phyloP scores from a whole-genome alignment of 2,113 vertebrate genomes.

The Vombatus ursinus region DNA sequence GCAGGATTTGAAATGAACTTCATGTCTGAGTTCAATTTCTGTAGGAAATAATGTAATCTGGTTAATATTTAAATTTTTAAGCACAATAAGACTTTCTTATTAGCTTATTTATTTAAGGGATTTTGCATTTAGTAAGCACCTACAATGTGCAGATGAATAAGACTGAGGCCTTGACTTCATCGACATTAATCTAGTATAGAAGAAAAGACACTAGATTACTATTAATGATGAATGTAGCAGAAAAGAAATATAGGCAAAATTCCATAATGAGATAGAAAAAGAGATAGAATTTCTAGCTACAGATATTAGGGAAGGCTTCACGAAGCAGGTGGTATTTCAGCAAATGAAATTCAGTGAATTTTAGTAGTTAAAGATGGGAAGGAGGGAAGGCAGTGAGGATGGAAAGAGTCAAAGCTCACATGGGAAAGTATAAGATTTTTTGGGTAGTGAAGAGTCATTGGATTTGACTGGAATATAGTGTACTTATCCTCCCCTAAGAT shows the following conservation, averaged over 20 bases:
- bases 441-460: background rate
- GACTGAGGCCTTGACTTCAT: background rate
- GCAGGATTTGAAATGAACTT: conserved; percentile 38
- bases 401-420: background rate
- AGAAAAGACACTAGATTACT: background rate
- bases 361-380: background rate
- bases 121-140: background rate
- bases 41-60: conserved; percentile 47
- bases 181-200: background rate
- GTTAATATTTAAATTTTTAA: conserved; percentile 37
- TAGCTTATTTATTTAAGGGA: background rate
- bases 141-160: background rate
- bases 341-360: background rate
- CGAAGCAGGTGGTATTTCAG: background rate
- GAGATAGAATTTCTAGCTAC: background rate
- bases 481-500: no score
- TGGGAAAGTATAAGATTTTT: background rate
- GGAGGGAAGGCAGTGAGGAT: background rate
- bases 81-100: background rate
- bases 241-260: no score
- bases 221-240: background rate
- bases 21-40: background rate
- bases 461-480: background rate
- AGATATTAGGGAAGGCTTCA: background rate
- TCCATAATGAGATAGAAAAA: background rate